phyloP scores from a whole-genome alignment of 2,113 vertebrate species.

The Xiphophorus maculatus region DNA sequence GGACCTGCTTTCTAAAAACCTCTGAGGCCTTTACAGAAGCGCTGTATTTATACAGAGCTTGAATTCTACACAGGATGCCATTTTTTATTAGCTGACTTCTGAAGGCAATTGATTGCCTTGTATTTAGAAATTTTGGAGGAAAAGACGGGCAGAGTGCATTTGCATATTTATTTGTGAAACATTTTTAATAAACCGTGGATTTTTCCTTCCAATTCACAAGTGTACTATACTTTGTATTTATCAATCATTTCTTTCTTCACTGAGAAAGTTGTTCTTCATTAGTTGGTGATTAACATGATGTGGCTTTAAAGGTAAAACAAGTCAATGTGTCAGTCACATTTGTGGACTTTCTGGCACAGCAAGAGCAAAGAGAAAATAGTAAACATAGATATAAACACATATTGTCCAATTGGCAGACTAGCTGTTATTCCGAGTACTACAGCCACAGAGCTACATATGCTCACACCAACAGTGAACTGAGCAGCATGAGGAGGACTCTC shows the following conservation, averaged over 20 bases:
- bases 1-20: neutral
- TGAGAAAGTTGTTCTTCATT: constrained; percentile 4
- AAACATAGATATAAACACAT: constrained; percentile 16
- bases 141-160: no score
- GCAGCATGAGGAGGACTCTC: constrained; percentile 6
- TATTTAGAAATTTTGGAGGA: neutral
- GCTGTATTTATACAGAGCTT: no score
- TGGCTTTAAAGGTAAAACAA: constrained; percentile 15
- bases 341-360: neutral
- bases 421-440: constrained; percentile 7
- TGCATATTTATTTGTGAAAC: neutral
- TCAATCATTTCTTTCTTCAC: neutral
- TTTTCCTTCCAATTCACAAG: neutral
- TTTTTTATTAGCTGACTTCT: neutral
- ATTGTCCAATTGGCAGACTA: neutral
- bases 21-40: neutral
- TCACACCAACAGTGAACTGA: neutral
- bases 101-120: neutral
- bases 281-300: constrained; percentile 7
- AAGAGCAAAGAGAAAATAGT: neutral
- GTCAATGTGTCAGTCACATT: constrained; percentile 5
- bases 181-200: neutral
- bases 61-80: no score
- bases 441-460: neutral
- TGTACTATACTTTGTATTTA: neutral